These are phyloP conservation scores for Luehdorfia chinensis DNA, from an alignment of 1,140 invertebrate species.

Conservation along the genomic window DNA sequence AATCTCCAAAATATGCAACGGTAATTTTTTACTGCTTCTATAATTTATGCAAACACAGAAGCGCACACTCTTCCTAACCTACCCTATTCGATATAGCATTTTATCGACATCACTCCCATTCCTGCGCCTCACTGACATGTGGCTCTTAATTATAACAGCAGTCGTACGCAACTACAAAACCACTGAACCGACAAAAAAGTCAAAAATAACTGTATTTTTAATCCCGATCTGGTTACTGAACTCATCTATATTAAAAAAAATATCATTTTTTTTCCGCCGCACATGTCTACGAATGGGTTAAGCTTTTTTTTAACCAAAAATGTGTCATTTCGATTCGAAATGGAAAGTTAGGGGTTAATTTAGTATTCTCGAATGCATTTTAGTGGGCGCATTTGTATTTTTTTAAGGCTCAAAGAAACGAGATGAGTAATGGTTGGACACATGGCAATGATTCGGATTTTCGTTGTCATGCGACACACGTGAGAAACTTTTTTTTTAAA, in stretches of 20 bases:
- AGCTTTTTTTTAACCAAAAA: conserved; percentile 52
- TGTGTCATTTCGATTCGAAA: conserved; percentile 71
- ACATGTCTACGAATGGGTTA: conserved; percentile 74
- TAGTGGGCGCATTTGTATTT: conserved; percentile 35
- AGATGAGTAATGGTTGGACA: conserved; percentile 60
- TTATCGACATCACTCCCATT: too few species aligned
- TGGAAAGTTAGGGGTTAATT: conserved; percentile 70
- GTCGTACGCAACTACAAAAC: conserved; percentile 62
- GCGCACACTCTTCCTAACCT: too few species aligned
- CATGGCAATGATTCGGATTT: conserved; percentile 51
- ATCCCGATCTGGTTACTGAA: conserved; percentile 73
- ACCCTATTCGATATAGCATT: too few species aligned
- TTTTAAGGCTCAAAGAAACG: conserved; percentile 34
- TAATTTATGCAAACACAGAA: too few species aligned
- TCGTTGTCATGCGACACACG: conserved; percentile 54
- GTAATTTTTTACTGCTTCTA: too few species aligned
- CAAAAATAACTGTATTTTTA: conserved; percentile 71
- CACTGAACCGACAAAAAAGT: conserved; percentile 67
- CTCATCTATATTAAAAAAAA: conserved; percentile 40
- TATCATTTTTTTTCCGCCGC: conserved; percentile 36
- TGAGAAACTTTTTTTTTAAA: conserved; percentile 56
- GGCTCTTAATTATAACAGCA: conserved; percentile 70
- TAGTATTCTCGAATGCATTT: conserved; percentile 54
- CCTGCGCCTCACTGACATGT: conserved; percentile 53
- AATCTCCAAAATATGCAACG: too few species aligned